phyloP scores from a whole-genome alignment of 2,113 vertebrate species.

The Strix uralensis region DNA sequence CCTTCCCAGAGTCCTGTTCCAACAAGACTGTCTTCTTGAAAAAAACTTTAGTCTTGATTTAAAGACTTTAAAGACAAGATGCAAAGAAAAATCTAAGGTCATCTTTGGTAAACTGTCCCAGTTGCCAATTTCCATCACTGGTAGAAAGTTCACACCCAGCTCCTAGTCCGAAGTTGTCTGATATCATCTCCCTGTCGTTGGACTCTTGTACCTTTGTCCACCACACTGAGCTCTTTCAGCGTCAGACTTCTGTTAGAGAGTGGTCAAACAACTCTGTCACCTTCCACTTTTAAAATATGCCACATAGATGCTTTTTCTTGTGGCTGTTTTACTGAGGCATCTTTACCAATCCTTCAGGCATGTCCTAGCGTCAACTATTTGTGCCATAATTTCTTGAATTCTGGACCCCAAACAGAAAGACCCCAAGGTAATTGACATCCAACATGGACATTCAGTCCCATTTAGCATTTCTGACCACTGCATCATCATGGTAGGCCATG shows the following conservation, averaged over 20 bases:
- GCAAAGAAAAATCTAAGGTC: not conserved
- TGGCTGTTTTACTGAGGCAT: not conserved
- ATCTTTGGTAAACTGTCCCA: not conserved
- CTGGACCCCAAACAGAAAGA: not conserved
- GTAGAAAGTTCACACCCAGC: not conserved
- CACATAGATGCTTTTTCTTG: not conserved
- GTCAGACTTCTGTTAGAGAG: not conserved
- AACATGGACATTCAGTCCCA: not conserved
- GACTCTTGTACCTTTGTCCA: not conserved
- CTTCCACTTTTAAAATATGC: not conserved
- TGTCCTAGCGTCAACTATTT: not conserved
- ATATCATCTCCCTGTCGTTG: not conserved
- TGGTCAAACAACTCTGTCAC: not conserved
- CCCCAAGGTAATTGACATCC: not conserved
- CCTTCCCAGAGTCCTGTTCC: not conserved
- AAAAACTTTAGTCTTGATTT: not conserved
- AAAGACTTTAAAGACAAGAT: not conserved
- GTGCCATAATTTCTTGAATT: not conserved
- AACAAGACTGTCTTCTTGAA: not conserved
- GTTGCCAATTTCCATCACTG: not conserved
- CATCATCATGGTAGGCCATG: not conserved
- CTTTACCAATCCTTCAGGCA: not conserved
- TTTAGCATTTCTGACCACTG: not conserved
- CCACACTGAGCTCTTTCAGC: not conserved
- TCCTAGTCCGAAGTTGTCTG: not conserved